Conservation (phyloP, 2,113 vertebrate genomes). For the Eira barbara region DNA sequence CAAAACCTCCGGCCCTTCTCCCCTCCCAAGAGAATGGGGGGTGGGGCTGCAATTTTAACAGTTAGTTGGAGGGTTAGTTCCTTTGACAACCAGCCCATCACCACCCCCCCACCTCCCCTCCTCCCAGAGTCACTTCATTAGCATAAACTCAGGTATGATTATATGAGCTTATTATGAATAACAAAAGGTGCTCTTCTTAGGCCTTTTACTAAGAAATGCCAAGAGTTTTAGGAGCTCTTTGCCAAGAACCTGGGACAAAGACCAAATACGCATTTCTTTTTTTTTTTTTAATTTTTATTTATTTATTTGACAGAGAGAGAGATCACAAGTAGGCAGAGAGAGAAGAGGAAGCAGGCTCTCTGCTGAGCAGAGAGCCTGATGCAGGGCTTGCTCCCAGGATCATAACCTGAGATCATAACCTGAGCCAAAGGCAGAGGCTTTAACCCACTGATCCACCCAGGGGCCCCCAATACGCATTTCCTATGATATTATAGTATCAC, state of each 20-base stretch:
- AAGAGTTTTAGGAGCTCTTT: neutral
- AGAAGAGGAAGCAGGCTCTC: no score
- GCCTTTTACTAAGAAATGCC: neutral
- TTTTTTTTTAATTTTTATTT: no score
- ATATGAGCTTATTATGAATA: neutral
- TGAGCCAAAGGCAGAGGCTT: no score
- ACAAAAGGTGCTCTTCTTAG: neutral
- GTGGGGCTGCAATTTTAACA: neutral
- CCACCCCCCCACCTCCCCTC: neutral
- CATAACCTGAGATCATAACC: no score
- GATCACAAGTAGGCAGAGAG: no score
- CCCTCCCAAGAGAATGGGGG: neutral
- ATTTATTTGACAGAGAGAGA: no score
- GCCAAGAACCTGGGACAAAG: neutral
- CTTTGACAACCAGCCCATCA: neutral
- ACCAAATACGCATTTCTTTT: neutral
- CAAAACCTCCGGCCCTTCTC: neutral
- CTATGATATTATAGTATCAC: neutral
- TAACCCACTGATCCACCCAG: no score
- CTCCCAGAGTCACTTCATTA: neutral
- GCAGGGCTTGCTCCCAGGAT: no score
- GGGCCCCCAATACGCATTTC: neutral
- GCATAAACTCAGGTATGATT: neutral
- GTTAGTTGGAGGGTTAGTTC: neutral
- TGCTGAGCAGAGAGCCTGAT: no score